A percentile compares a stretch with the other conserved stretches of the same genome.
These are phyloP conservation scores for Metalampra italica DNA, from an alignment of 2,888 invertebrate species.

Conservation along the genomic window DNA sequence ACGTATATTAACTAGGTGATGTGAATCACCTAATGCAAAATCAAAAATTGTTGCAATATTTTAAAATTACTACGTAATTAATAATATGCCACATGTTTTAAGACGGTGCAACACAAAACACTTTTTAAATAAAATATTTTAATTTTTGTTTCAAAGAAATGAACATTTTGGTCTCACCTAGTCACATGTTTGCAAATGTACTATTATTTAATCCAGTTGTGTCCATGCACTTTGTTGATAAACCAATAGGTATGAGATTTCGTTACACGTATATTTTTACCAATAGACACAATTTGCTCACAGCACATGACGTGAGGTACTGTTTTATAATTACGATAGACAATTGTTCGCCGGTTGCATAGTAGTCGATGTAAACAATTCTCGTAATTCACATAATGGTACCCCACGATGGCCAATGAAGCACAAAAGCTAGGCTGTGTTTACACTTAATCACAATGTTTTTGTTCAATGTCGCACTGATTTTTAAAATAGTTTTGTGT, in stretches of 20 bases:
- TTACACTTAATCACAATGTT: background rate
- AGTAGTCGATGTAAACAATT: too few species aligned
- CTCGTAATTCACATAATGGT: too few species aligned
- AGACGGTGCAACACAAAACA: background rate
- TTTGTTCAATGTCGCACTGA: background rate
- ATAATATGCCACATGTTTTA: background rate
- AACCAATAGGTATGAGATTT: background rate
- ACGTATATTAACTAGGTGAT: too few species aligned
- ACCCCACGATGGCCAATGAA: too few species aligned
- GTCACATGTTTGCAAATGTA: slow-evolving; percentile 5
- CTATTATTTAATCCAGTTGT: background rate
- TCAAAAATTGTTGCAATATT: background rate
- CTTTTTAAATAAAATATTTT: background rate
- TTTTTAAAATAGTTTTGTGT: slow-evolving; percentile 13
- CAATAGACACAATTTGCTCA: too few species aligned
- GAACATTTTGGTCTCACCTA: slow-evolving; percentile 18
- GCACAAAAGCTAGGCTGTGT: background rate
- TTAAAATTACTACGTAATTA: too few species aligned
- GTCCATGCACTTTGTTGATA: background rate
- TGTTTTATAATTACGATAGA: too few species aligned
- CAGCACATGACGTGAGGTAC: too few species aligned
- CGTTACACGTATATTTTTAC: too few species aligned
- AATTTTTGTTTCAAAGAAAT: background rate
- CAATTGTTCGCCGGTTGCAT: too few species aligned
- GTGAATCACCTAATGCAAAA: background rate